Evolutionary conservation across 2,797 vertebrate genomes (phyloP), one percentile per base, ranked within the genome.

Genomic region (Euphonia xanthogaster): DNA sequence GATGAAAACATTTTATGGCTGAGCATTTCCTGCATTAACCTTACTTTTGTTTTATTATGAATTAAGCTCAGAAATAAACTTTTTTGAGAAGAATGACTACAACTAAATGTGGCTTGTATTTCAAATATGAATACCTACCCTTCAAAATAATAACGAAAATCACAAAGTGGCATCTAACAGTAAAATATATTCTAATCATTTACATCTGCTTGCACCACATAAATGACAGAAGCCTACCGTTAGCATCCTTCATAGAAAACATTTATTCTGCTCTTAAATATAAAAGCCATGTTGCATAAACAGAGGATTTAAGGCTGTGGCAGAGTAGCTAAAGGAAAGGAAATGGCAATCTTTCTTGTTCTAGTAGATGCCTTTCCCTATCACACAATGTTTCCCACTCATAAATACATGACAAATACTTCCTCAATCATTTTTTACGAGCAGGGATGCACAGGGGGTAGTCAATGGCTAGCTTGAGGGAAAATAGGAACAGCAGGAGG

Each of bases 391-490:
- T 98, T 98, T 98, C 98, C 98, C 98, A 98, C 98, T 99, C 98
- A 99, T 99, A 99, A 99, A 99, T 99, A 99, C 98, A 99, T 99
- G 99, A 99, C 99, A 99, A 99, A 99, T 98, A 99, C 98, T 98
- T 99, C 98, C 99, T 99, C 99, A 99, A 99, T 99, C 99, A 99
- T 99, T 99, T 99, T 99, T 99, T 99, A 99, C 97, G 98, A 99
- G 99, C 98, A 98, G 98, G 99, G 99, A 99, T 99, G 99, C 98
- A 98, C 98, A 98, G 98, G 98, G 98, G 99, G 99, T 98, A 98
- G 98, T 99, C 98, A 99, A 98, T 98, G 98, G 98, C 98, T 99
- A 98, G 98, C 98, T 98, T 97, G 98, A 98, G 98, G 99, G 98
- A 98, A 98, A 99, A 98, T 98, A 98, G 98, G 98, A 98, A 98